A percentile compares a stretch with the other conserved stretches of the same genome.
Evolutionary conservation across 2,888 invertebrate genomes (phyloP).

Genomic region (Escarpia spicata): DNA sequence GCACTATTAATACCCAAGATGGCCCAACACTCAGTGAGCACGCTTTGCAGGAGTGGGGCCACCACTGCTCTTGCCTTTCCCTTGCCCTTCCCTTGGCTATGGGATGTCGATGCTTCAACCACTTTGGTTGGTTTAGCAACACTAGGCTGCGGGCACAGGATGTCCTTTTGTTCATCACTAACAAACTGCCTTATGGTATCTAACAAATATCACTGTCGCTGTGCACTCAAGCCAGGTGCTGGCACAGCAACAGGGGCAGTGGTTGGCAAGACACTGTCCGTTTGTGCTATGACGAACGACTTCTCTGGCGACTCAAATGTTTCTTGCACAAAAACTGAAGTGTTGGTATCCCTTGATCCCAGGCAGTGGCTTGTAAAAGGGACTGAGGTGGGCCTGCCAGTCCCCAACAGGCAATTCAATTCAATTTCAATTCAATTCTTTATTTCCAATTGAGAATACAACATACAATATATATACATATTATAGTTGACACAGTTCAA

Average conservation of each 20-base stretch:
- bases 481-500: too few relatives aligned
- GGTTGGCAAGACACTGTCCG: neutral
- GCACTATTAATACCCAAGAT: too few relatives aligned
- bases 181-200: neutral
- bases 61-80: too few relatives aligned
- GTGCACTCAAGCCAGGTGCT: neutral
- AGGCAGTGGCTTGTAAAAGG: neutral
- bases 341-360: slow-evolving; percentile 24
- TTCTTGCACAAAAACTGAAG: neutral
- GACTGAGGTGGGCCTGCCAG: slow-evolving; percentile 20
- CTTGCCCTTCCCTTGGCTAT: too few relatives aligned
- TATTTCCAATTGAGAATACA: too few relatives aligned
- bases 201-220: neutral
- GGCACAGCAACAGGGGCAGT: neutral
- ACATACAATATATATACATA: too few relatives aligned
- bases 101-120: too few relatives aligned
- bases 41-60: too few relatives aligned
- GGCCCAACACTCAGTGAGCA: too few relatives aligned
- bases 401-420: slow-evolving; percentile 20
- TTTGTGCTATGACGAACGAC: neutral
- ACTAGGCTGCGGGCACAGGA: neutral
- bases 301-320: neutral
- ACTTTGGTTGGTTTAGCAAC: neutral
- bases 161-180: neutral
- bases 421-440: too few relatives aligned